phyloP scores from a whole-genome alignment of 2,888 invertebrate genomes.

The Megamerina dolium region DNA sequence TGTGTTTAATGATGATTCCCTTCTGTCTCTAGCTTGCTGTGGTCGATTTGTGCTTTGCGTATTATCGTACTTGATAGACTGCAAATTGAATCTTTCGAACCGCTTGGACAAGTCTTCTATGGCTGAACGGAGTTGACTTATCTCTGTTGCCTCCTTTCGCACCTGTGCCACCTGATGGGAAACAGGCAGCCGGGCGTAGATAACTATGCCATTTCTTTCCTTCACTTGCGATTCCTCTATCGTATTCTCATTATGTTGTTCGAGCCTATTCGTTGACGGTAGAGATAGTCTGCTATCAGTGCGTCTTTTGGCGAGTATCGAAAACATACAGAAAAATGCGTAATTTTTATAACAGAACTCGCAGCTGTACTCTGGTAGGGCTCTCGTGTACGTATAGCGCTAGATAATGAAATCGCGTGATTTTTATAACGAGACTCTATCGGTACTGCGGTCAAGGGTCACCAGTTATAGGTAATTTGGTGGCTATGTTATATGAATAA shows the following conservation, averaged over 20 bases:
- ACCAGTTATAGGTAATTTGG: too few relatives aligned
- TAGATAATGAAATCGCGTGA: too few relatives aligned
- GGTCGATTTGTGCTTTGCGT: neutral
- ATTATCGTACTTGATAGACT: neutral
- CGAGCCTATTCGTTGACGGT: neutral
- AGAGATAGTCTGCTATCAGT: neutral
- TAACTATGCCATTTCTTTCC: neutral
- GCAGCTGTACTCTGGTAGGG: too few relatives aligned
- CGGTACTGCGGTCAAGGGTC: too few relatives aligned
- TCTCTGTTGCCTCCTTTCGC: neutral
- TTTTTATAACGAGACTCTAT: too few relatives aligned
- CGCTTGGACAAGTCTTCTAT: neutral
- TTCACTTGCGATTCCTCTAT: neutral
- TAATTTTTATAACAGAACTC: too few relatives aligned
- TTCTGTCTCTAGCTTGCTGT: neutral
- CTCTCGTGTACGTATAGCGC: too few relatives aligned
- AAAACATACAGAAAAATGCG: too few relatives aligned
- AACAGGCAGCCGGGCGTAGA: neutral
- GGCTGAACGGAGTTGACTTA: neutral
- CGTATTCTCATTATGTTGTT: neutral
- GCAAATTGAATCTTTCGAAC: conserved; percentile 1
- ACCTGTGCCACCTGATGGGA: neutral
- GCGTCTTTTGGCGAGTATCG: too few relatives aligned
- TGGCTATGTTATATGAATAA: too few relatives aligned
- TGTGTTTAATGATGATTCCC: neutral